Evolutionary conservation across 2,797 vertebrate genomes (phyloP), one percentile per base, ranked within the genome.

Genomic region (Tokudaia tokunoshimensis): DNA sequence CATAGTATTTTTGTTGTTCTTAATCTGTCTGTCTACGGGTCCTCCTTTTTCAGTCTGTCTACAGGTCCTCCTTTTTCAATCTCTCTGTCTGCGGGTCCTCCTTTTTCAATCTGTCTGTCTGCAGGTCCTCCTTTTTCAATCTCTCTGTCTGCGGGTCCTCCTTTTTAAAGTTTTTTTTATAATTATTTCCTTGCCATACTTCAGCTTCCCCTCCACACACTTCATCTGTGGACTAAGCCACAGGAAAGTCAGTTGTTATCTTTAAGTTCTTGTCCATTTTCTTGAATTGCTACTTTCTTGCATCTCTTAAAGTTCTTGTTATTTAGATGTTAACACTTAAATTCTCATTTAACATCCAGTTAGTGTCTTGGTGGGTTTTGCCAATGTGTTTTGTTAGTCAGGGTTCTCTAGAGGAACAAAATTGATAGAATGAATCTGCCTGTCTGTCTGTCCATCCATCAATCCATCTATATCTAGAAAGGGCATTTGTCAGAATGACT

Each of bases 291-390:
- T 52, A 52, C 63, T 89, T n/a, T 31, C 5, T 85, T n/a, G 74
- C 63, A 10, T 91, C 29, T 92, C 57, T 92, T 79, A 81, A 85
- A 79, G 78, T 89, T 93, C 22, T 67, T 87, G 31, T 94, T 97
- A 79, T 79, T 86, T 24, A 80, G 50, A 63, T 83, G 37, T 44
- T 84, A 52, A 57, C 52, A 55, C n/a, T n/a, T 1, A 20, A 44
- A 85, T 29, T 93, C 26, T 70, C 81, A 84, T 59, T 87, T 92
- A 89, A 59, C n/a, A 37, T 87, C 57, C 85, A 91, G 50, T 59
- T 86, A 63, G 55, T 89, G 19, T 52, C 26, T 61, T 75, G 24
- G 29, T 86, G 19, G 37, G 75, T 70, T 92, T 89, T 93, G n/a
- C 41, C 50, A 70, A 52, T 80, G 3, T 11, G 20, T 74, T 2